Evolutionary conservation across 2,888 invertebrate species (phyloP).

Genomic region (Cephus nigrinus): DNA sequence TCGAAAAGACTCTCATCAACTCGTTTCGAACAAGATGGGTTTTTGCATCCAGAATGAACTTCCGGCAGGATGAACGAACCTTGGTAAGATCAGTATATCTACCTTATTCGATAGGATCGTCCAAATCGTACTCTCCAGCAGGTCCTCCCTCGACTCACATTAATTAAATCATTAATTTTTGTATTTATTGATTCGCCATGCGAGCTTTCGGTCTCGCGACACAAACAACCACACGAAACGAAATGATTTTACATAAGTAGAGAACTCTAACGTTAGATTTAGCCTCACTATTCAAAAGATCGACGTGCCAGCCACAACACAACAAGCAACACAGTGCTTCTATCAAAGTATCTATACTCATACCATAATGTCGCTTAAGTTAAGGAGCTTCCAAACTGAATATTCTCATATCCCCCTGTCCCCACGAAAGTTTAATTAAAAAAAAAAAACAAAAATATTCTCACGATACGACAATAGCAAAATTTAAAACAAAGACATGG

Average conservation of each 20-base stretch:
- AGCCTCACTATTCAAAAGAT: conserved; percentile 30
- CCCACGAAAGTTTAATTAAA: not conserved
- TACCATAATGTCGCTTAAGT: conserved; percentile 44
- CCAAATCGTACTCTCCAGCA: conserved; percentile 13
- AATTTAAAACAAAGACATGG: not conserved
- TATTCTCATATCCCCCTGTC: not conserved
- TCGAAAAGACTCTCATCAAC: not conserved
- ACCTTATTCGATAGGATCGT: not conserved
- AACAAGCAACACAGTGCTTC: conserved; percentile 52
- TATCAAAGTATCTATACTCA: conserved; percentile 44
- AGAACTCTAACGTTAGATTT: conserved; percentile 13
- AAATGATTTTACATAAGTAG: conserved; percentile 16
- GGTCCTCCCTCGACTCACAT: conserved; percentile 15
- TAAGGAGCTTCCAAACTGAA: conserved; percentile 53
- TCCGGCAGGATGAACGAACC: not conserved
- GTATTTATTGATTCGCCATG: not conserved
- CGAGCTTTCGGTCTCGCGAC: conserved; percentile 16
- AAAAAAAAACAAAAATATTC: not conserved
- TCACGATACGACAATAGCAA: not conserved
- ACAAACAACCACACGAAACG: conserved; percentile 40
- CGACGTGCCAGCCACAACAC: conserved; percentile 46
- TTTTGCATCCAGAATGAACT: not conserved
- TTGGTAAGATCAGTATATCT: not conserved
- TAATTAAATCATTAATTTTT: not conserved
- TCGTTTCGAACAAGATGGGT: not conserved